These are phyloP conservation scores for Cataglyphis hispanica DNA, from an alignment of 1,140 invertebrate genomes.

Conservation along the genomic window DNA sequence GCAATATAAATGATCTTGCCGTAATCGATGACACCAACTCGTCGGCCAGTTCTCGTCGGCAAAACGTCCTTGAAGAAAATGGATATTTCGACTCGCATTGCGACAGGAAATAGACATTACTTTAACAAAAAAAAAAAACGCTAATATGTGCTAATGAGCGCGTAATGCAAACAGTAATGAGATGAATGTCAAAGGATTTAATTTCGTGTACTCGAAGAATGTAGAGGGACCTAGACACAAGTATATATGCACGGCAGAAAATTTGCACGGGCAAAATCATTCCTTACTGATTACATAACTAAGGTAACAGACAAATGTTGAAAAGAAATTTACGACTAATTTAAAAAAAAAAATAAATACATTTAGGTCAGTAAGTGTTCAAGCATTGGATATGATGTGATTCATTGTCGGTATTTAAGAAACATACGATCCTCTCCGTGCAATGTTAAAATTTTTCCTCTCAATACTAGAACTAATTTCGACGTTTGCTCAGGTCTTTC, in stretches of 20 bases:
- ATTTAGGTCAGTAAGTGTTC: too few relatives aligned
- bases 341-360: neutral
- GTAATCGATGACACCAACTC: neutral
- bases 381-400: too few relatives aligned
- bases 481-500: too few relatives aligned
- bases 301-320: neutral
- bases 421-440: too few relatives aligned
- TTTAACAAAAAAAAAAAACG: constrained; percentile 13
- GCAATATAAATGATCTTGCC: neutral
- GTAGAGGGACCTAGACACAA: neutral
- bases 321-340: too few relatives aligned
- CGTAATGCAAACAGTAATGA: constrained; percentile 13
- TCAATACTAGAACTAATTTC: too few relatives aligned
- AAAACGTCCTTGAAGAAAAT: constrained; percentile 30
- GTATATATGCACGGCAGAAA: neutral
- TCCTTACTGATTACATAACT: neutral
- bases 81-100: constrained; percentile 27
- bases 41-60: neutral
- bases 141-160: constrained; percentile 26
- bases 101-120: constrained; percentile 40
- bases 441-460: too few relatives aligned
- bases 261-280: neutral
- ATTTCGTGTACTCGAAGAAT: neutral
- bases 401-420: too few relatives aligned
- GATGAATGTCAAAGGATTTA: neutral